phyloP scores from a whole-genome alignment of 2,113 vertebrate genomes.

The Toxostoma redivivum region DNA sequence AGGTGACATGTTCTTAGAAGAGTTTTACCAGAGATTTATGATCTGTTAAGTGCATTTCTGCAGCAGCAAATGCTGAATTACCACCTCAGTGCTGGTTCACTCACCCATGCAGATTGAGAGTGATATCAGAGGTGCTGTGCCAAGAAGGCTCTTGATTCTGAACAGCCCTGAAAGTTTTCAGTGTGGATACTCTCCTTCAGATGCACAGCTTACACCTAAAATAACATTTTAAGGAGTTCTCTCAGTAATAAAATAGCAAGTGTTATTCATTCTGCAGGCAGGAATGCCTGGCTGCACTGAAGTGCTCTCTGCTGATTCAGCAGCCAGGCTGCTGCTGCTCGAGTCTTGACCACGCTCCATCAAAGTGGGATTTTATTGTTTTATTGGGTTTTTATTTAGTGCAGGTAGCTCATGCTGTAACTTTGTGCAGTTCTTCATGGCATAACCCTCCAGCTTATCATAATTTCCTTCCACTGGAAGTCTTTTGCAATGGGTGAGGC shows the following conservation, averaged over 20 bases:
- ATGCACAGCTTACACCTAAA: constrained; percentile 6
- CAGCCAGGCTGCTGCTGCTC: constrained; percentile 9
- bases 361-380: neutral
- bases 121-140: neutral
- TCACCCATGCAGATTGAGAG: constrained; percentile 10
- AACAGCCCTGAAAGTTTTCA: neutral
- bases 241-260: constrained; percentile 15
- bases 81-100: constrained; percentile 21
- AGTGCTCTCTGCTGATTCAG: constrained; percentile 46
- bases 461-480: neutral
- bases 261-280: neutral
- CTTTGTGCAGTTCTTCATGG: neutral
- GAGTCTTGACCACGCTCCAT: neutral
- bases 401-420: neutral
- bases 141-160: neutral
- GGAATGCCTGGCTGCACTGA: neutral
- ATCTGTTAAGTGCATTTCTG: constrained; percentile 22
- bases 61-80: constrained; percentile 49
- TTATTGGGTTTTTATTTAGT: no score
- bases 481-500: neutral
- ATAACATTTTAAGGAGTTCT: constrained; percentile 44
- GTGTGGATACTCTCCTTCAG: neutral
- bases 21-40: constrained; percentile 1
- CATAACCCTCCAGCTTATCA: neutral
- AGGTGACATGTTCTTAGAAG: neutral